Base-by-base conservation (phyloP, 2,113 vertebrate genomes). In the Genyomyrus donnyi region DNA sequence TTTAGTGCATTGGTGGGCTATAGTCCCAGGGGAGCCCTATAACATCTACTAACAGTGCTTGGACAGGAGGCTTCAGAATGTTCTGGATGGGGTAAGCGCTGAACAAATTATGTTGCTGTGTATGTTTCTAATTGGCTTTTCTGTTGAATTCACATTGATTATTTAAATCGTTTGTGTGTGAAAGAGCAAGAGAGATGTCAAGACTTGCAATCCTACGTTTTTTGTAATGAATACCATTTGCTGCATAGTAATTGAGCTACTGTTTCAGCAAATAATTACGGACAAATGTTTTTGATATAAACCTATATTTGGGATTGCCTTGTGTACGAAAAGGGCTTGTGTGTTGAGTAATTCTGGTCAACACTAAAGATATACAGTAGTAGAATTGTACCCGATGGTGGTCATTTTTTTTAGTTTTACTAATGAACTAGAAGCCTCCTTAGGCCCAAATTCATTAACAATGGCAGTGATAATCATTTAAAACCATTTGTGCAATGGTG, bases 211-310 rank as follows among this genome's bases (percentile, higher is more conserved):
- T 31, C 66, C 21, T 80, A 49, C 24, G 11, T 35, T 62, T 66
- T 39, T 8, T 27, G 49, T 89, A 85, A 90, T 85, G 66, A 88
- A 89, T 52, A 89, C 86, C 90, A 90, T 85, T 88, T 35, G 85
- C 84, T 9, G 46, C n/a, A 7, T 9, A 39, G 56, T 52, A 42
- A 87, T 15, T 39, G 45, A 56, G 89, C 66, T 86, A 49, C 52
- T 49, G 53, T 90, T 50, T 42, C 27, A 31, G 52, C 10, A 24
- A 74, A 58, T 50, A 87, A 90, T 87, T 35, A 87, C 27, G 27
- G 17, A 42, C 89, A 17, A 42, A 49, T n/a, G 24, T 77, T 49
- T 89, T 13, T 84, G 52, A 62, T 80, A 85, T 48, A 21, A 11
- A 46, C 35, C 56, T 45, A 31, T 88, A 66, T 58, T 88, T 88